A percentile compares a stretch with the other conserved stretches of the same genome.
Conservation (phyloP, 2,113 vertebrate species). For the Alosa alosa region DNA sequence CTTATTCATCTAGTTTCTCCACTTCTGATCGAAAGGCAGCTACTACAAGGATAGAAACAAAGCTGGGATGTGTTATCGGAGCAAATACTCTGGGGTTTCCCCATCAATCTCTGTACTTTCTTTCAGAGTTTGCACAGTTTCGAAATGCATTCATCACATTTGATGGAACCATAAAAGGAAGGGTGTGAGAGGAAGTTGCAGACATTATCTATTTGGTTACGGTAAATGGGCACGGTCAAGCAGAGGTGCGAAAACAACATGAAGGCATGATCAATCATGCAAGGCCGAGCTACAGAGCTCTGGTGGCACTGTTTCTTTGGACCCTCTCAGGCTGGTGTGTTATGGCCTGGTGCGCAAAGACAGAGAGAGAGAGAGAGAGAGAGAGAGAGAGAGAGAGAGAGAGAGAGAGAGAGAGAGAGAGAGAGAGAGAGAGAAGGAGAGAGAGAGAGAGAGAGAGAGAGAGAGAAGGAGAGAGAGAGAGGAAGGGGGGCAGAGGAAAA, state of each 20-base stretch:
- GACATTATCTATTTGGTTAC: slow-evolving; percentile 6
- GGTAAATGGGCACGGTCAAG: neutral
- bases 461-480: neutral
- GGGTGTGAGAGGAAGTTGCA: neutral
- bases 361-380: neutral
- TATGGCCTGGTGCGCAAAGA: neutral
- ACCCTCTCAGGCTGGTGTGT: neutral
- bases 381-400: neutral
- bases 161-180: neutral
- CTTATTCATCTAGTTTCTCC: neutral
- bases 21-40: neutral
- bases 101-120: neutral
- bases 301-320: neutral
- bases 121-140: neutral
- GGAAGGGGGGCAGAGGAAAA: neutral
- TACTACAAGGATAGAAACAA: neutral
- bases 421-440: neutral
- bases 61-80: neutral
- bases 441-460: neutral
- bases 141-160: neutral
- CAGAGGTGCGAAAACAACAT: slow-evolving; percentile 6
- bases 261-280: neutral
- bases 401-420: neutral
- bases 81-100: neutral
- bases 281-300: neutral